A percentile compares a stretch with the other conserved stretches of the same genome.
phyloP scores from a whole-genome alignment of 2,113 vertebrate genomes.

The Cheirogaleus medius region DNA sequence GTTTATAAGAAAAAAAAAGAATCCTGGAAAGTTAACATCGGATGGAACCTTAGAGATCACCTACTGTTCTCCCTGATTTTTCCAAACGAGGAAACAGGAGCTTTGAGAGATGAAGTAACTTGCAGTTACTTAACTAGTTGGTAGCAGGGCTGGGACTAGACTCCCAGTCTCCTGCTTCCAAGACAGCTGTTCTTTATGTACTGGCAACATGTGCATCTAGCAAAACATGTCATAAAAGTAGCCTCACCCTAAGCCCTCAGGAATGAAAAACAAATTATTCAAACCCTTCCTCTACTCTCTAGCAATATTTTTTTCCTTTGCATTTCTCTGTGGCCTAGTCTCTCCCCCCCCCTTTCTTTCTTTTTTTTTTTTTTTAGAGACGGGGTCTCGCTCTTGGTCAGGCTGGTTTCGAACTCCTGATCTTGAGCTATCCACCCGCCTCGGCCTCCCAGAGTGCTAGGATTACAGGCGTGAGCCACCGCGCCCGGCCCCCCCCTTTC shows the following conservation, averaged over 20 bases:
- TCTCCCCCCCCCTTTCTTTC: not conserved
- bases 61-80: not conserved
- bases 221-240: slow-evolving; percentile 37
- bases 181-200: not conserved
- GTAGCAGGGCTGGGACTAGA: not conserved
- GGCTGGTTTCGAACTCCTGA: too few relatives aligned
- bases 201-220: not conserved
- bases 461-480: too few relatives aligned
- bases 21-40: not conserved
- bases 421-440: too few relatives aligned
- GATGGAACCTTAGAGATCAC: not conserved
- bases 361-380: not conserved
- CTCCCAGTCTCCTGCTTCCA: not conserved
- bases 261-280: slow-evolving; percentile 46
- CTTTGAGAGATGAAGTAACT: not conserved
- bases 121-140: not conserved
- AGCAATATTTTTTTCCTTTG: not conserved
- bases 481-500: not conserved
- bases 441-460: too few relatives aligned
- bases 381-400: too few relatives aligned
- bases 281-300: slow-evolving; percentile 14
- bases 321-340: not conserved
- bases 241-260: slow-evolving; percentile 10
- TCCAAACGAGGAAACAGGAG: not conserved
- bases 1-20: not conserved